Conservation (phyloP, 2,797 vertebrate genomes). For the Eutrigla gurnardus region DNA sequence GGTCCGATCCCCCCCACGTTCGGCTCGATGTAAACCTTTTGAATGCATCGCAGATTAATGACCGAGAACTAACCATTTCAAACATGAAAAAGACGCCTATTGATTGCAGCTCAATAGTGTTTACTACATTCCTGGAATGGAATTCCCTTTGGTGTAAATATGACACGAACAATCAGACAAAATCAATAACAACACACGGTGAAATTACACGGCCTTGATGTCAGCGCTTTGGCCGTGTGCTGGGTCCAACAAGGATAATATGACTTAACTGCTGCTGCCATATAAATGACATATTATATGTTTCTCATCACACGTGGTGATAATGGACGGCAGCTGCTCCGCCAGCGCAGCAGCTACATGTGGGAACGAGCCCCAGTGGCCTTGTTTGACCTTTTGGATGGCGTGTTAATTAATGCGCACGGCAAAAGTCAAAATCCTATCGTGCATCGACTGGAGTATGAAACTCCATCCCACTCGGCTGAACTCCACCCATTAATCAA, state of each 20-base stretch:
- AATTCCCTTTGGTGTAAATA: slow-evolving; percentile 7
- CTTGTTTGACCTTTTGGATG: slow-evolving; percentile 40
- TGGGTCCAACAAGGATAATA: not conserved
- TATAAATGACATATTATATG: too few relatives aligned
- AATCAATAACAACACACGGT: slow-evolving; percentile 2
- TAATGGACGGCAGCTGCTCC: not conserved
- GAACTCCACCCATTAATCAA: slow-evolving; percentile 52
- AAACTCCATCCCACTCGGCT: slow-evolving; percentile 32
- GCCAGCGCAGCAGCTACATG: not conserved
- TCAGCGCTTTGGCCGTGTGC: not conserved
- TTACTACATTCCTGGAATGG: not conserved
- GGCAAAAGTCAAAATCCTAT: slow-evolving; percentile 32
- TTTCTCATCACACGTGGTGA: not conserved
- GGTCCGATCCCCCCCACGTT: slow-evolving; percentile 9
- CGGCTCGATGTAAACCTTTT: not conserved
- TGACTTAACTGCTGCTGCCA: not conserved
- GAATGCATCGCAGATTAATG: not conserved
- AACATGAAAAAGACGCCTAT: not conserved
- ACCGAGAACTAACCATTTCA: not conserved
- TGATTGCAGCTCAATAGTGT: not conserved
- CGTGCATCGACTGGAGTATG: slow-evolving; percentile 49
- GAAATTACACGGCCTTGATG: not conserved
- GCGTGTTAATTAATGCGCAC: slow-evolving; percentile 57
- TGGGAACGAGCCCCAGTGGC: slow-evolving; percentile 25
- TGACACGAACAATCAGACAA: slow-evolving; percentile 1